Percentiles rank a stretch among this genome's conserved stretches.
These are phyloP conservation scores for Turdus rufiventris DNA, from an alignment of 2,113 vertebrate genomes.

Conservation along the genomic window DNA sequence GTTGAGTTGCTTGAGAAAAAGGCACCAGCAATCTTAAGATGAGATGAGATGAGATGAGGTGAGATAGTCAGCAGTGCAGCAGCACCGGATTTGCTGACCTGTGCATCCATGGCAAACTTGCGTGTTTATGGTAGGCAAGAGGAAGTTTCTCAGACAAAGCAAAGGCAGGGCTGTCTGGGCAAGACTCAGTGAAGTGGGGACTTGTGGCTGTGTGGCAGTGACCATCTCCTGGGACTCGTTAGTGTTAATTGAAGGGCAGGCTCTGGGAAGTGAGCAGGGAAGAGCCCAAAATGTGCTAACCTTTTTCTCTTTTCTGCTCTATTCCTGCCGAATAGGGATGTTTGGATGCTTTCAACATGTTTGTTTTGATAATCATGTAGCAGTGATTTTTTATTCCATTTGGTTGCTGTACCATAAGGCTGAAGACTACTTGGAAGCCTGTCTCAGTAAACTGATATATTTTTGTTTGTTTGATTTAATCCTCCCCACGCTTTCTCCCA, in stretches of 20 bases:
- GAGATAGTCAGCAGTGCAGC: background rate
- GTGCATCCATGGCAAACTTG: background rate
- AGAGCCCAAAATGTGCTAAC: background rate
- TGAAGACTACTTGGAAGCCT: background rate
- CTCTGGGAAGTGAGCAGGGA: background rate
- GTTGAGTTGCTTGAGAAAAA: background rate
- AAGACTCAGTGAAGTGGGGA: background rate
- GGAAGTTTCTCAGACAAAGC: constrained; percentile 18
- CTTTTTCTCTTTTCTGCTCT: background rate
- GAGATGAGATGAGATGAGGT: background rate
- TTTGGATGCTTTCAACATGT: background rate
- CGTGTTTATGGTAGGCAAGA: background rate
- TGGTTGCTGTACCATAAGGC: background rate
- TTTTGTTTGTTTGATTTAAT: background rate
- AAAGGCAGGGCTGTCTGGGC: background rate
- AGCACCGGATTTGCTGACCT: background rate
- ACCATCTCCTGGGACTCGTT: background rate
- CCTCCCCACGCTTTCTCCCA: background rate
- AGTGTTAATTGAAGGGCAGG: background rate
- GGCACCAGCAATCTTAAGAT: background rate
- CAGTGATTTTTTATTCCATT: background rate
- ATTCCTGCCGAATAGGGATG: background rate
- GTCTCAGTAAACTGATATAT: background rate
- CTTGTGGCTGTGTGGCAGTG: background rate
- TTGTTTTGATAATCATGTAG: background rate